phyloP scores from a whole-genome alignment of 2,113 vertebrate genomes.

The Saiga tatarica region DNA sequence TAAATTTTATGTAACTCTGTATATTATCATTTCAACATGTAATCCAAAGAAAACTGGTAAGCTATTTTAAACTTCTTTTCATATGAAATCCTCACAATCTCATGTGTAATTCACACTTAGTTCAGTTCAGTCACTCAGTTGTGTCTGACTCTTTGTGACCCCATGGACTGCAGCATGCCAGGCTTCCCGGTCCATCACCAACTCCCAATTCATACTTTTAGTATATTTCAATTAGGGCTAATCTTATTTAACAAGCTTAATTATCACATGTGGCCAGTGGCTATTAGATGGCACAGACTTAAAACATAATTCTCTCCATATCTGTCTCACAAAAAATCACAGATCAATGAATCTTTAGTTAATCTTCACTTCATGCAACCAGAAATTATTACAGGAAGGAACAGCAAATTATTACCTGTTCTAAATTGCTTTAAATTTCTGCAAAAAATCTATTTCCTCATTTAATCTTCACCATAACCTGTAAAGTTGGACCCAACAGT shows the following conservation, averaged over 20 bases:
- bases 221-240: not conserved
- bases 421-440: constrained; percentile 4
- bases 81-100: not conserved
- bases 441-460: not conserved
- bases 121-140: not conserved
- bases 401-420: not conserved
- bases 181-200: not conserved
- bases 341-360: not conserved
- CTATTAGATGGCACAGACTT: no score
- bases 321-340: not conserved
- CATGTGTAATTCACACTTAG: not conserved
- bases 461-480: not conserved
- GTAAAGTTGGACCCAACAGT: not conserved
- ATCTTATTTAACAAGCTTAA: not conserved
- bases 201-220: not conserved
- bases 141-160: not conserved
- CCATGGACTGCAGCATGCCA: not conserved
- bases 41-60: not conserved
- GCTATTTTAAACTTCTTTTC: not conserved
- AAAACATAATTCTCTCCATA: not conserved
- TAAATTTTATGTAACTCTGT: not conserved
- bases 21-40: not conserved
- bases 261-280: not conserved
- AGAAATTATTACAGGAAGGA: not conserved
- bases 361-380: not conserved